phyloP scores from a whole-genome alignment of 1,140 invertebrate species.

The Coelopa frigida region DNA sequence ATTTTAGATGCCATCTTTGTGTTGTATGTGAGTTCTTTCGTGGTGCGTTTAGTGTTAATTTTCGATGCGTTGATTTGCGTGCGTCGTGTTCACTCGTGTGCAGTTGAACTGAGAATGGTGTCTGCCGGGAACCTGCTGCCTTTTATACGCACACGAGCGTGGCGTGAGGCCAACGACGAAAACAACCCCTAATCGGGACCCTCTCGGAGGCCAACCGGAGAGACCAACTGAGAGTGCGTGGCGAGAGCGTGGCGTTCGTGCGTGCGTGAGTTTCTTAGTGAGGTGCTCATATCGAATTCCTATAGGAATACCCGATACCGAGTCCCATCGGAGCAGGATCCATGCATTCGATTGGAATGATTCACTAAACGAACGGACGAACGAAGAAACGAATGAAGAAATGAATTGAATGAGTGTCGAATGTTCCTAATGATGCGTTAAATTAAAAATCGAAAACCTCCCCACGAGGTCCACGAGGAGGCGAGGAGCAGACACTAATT shows the following conservation, averaged over 20 bases:
- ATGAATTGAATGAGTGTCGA: too few species aligned
- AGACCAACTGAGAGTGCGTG: background rate
- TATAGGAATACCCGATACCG: constrained; percentile 9
- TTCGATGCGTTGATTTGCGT: background rate
- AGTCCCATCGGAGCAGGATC: too few species aligned
- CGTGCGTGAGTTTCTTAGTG: background rate
- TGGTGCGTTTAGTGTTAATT: background rate
- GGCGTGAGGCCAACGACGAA: background rate
- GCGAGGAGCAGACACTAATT: too few species aligned
- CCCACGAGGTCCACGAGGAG: too few species aligned
- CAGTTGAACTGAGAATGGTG: constrained; percentile 12
- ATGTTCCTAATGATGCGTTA: too few species aligned
- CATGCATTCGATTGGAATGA: too few species aligned
- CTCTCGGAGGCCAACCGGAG: too few species aligned
- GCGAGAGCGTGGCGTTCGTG: constrained; percentile 8
- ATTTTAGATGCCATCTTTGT: constrained; percentile 31
- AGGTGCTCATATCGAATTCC: too few species aligned
- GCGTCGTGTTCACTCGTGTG: background rate
- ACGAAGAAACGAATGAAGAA: too few species aligned
- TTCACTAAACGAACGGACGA: too few species aligned
- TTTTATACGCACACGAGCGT: constrained; percentile 5
- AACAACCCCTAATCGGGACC: constrained; percentile 11
- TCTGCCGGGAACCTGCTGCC: background rate
- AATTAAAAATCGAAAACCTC: too few species aligned
- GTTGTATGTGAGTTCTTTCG: background rate